A percentile compares a stretch with the other conserved stretches of the same genome.
phyloP scores from a whole-genome alignment of 2,888 invertebrate species.

The Exocentrus adspersus region DNA sequence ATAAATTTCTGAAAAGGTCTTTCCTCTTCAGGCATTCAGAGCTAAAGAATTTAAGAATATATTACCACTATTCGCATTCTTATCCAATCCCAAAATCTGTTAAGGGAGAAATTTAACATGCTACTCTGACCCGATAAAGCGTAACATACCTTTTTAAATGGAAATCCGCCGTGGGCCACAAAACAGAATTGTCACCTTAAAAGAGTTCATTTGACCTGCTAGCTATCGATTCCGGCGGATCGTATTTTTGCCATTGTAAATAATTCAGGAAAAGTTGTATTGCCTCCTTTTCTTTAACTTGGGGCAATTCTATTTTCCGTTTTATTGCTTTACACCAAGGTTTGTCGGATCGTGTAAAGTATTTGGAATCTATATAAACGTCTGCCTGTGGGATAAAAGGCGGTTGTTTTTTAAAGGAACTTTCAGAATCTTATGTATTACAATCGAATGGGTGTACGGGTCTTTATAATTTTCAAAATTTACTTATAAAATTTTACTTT shows the following conservation, averaged over 20 bases:
- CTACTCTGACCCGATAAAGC: not conserved
- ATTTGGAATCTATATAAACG: slow-evolving; percentile 24
- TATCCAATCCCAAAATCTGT: not conserved
- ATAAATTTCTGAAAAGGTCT: too few species aligned
- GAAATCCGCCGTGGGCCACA: slow-evolving; percentile 9
- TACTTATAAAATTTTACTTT: too few species aligned
- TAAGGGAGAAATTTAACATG: not conserved
- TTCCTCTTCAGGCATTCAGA: too few species aligned
- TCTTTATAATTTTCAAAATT: too few species aligned
- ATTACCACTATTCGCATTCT: too few species aligned
- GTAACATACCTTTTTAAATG: slow-evolving; percentile 15
- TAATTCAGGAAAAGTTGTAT: slow-evolving; percentile 35
- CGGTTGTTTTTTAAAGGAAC: not conserved
- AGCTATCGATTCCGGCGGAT: slow-evolving; percentile 20
- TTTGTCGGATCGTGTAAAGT: slow-evolving; percentile 24
- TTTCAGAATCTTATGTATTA: too few species aligned
- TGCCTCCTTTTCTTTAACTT: slow-evolving; percentile 23
- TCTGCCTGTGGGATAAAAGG: not conserved
- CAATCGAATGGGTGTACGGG: too few species aligned
- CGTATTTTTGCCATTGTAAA: slow-evolving; percentile 36
- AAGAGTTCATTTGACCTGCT: slow-evolving; percentile 13
- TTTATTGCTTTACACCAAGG: slow-evolving; percentile 25
- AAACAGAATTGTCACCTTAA: not conserved
- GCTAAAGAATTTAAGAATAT: too few species aligned
- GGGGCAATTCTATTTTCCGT: slow-evolving; percentile 31